Conservation (phyloP, 2,888 invertebrate species). For the Strigamia transsilvanica region DNA sequence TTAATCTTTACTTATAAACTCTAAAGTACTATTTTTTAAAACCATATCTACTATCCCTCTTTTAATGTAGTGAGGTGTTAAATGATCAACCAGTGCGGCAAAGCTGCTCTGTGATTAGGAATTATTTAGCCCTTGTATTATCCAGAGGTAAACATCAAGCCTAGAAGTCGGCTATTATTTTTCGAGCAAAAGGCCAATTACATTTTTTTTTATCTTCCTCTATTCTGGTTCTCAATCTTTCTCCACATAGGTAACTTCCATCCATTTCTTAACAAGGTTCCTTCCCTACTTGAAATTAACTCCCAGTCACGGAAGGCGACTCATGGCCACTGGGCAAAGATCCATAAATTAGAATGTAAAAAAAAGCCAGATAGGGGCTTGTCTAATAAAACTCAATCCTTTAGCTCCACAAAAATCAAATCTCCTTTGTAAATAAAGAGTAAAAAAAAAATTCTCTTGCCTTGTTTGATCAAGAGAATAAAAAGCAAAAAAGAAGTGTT, state of each 20-base stretch:
- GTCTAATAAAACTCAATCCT: constrained; percentile 46
- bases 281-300: constrained; percentile 40
- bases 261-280: constrained; percentile 49
- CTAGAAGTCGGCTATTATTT: constrained; percentile 46
- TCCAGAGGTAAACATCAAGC: constrained; percentile 47
- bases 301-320: constrained; percentile 45
- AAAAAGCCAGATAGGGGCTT: constrained; percentile 12
- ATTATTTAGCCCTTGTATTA: constrained; percentile 48
- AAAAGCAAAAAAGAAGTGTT: neutral
- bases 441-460: neutral
- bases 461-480: constrained; percentile 35
- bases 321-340: constrained; percentile 43
- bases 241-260: constrained; percentile 45
- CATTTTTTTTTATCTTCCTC: constrained; percentile 40
- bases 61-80: constrained; percentile 47
- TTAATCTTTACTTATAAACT: constrained; percentile 29
- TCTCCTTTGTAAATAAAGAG: constrained; percentile 26
- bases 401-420: constrained; percentile 47
- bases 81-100: constrained; percentile 42
- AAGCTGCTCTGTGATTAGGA: constrained; percentile 42
- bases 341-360: constrained; percentile 43
- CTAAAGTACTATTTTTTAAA: constrained; percentile 29
- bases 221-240: constrained; percentile 33
- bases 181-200: constrained; percentile 43
- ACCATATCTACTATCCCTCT: constrained; percentile 37